Conservation (phyloP, 2,888 invertebrate species). For the Melinaea menophilus region DNA sequence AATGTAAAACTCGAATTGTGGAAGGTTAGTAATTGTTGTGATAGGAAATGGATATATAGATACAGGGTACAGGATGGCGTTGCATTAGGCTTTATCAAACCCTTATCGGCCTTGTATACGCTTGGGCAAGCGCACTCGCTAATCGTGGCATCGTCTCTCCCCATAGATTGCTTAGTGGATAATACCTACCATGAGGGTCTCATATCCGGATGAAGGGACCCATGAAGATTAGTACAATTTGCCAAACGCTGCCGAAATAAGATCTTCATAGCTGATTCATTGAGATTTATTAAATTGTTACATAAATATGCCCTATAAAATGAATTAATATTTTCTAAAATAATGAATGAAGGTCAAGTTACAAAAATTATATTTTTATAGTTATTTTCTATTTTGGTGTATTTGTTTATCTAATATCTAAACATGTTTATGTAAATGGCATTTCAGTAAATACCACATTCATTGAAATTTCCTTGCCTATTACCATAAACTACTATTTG, state of each 20-base stretch:
- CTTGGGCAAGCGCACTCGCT: slow-evolving; percentile 58
- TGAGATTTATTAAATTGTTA: slow-evolving; percentile 15
- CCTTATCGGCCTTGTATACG: slow-evolving; percentile 56
- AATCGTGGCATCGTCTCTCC: slow-evolving; percentile 64
- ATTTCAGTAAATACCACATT: slow-evolving; percentile 1
- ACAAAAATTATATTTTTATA: background rate
- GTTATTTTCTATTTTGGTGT: background rate
- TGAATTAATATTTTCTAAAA: slow-evolving; percentile 30
- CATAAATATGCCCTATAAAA: too few species aligned
- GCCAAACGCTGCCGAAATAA: slow-evolving; percentile 58
- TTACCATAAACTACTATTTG: background rate
- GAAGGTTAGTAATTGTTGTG: slow-evolving; percentile 23
- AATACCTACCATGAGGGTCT: slow-evolving; percentile 58
- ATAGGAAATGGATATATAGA: slow-evolving; percentile 21
- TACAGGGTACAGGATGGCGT: slow-evolving; percentile 34
- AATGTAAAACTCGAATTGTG: slow-evolving; percentile 48
- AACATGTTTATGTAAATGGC: slow-evolving; percentile 5
- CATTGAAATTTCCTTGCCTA: slow-evolving; percentile 1
- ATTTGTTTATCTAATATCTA: slow-evolving; percentile 4
- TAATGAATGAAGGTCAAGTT: background rate
- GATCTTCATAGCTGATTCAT: slow-evolving; percentile 36
- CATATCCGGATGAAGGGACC: slow-evolving; percentile 58
- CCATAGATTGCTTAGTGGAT: slow-evolving; percentile 58
- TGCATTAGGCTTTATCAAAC: slow-evolving; percentile 53
- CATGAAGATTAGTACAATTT: slow-evolving; percentile 64